Base-by-base conservation (phyloP, 2,888 invertebrate genomes). In the Drosophila mimetica region DNA sequence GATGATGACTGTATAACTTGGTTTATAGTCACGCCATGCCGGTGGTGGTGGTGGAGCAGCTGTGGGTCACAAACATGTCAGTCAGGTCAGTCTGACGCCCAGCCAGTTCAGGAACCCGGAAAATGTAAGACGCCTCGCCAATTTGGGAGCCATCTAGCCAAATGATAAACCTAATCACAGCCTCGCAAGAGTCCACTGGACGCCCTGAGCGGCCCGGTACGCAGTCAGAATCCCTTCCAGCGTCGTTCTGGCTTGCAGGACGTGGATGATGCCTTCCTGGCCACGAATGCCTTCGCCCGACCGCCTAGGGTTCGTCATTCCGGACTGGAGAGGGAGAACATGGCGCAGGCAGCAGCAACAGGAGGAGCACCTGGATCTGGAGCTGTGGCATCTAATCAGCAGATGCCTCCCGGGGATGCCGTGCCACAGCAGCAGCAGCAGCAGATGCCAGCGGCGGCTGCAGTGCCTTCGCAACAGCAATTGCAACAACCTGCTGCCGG, bases 241-340 rank as follows among this genome's bases (percentile, higher is more conserved):
- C 90, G 89, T 14, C 88, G 91, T 52, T 91, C 90, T 54, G 90
- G 90, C 4, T 54, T 90, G 25, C 90, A 90, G 80, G 90, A 90
- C 69, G 90, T 90, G 6, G 90, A 90, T 59, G 90, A 90, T 2
- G 74, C 80, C 4, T 90, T 88, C 52, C 14, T 90, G 32, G 85
- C 88, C 1, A 53, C 72, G 9, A 90, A 90, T 74, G 51, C 84
- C 3, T 90, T 90, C 72, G 75, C 87, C 0, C 86, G 86, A 18
- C 82, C 84, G 0, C 9, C 79, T 5, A 76, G 86, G n/a, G 22
- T 76, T 14, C 77, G 86, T 6, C 55, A 73, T 14, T 64, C 84
- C 4, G 84, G 85, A 4, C 34, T 83, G 1, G 79, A 77, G 1
- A 50, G 37, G 36, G 48, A 50, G 2, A 44, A 34, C 36, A 34